Conservation (phyloP, 2,113 vertebrate species). For the Thymallus thymallus region DNA sequence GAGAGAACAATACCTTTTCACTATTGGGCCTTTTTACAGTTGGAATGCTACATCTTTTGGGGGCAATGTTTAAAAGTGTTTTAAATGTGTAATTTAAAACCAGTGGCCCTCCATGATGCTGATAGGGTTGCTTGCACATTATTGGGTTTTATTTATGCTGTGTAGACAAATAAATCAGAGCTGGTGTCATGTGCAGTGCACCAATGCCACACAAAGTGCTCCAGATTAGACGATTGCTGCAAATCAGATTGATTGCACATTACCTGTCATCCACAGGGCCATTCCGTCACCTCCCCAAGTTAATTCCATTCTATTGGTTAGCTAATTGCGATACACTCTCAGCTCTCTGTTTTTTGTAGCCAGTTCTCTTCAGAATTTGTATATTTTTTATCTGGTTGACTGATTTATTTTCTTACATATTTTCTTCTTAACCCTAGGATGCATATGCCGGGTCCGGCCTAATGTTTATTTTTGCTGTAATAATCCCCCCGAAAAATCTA, state of each 20-base stretch:
- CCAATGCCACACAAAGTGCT: constrained; percentile 24
- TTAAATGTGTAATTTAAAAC: constrained; percentile 26
- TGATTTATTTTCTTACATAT: neutral
- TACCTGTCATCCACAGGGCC: constrained; percentile 19
- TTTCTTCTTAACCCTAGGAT: neutral
- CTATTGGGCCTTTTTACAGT: too few species aligned
- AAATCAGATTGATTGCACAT: constrained; percentile 41
- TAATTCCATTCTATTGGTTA: constrained; percentile 4
- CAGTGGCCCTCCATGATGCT: constrained; percentile 48
- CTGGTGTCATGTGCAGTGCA: constrained; percentile 41
- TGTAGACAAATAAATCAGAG: constrained; percentile 46
- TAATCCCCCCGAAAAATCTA: too few species aligned
- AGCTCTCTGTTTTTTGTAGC: too few species aligned
- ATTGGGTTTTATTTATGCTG: constrained; percentile 61
- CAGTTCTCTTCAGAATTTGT: neutral
- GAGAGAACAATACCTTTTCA: too few species aligned
- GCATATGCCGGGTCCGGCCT: too few species aligned
- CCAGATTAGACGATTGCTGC: constrained; percentile 30
- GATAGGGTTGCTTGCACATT: constrained; percentile 37
- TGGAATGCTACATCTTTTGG: too few species aligned
- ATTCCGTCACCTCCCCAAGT: constrained; percentile 21
- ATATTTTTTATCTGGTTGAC: neutral
- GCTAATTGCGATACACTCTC: neutral
- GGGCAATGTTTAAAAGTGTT: too few species aligned
- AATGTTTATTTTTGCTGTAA: too few species aligned